Evolutionary conservation across 1,140 invertebrate genomes (phyloP).

Genomic region (Theocolax elegans): DNA sequence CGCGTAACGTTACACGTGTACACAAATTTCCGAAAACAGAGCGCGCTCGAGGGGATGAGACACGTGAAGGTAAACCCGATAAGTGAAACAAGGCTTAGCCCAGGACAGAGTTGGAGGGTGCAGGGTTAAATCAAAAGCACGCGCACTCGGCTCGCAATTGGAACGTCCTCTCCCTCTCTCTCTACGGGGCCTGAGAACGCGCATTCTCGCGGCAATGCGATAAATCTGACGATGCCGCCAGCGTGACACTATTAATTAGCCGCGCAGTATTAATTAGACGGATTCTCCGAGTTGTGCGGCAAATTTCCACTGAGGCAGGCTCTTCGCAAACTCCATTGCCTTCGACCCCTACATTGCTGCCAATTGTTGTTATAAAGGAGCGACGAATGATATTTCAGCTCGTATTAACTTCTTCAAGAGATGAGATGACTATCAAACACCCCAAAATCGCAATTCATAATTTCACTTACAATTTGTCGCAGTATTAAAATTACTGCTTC

Average conservation of each 20-base stretch:
- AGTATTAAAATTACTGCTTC: too few species aligned
- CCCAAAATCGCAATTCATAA: too few species aligned
- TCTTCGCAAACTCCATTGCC: background rate
- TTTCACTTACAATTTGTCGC: too few species aligned
- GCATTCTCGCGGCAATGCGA: conserved; percentile 13
- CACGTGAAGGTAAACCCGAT: background rate
- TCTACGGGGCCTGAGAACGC: background rate
- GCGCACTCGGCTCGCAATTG: background rate
- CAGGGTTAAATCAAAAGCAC: conserved; percentile 25
- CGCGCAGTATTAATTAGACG: conserved; percentile 35
- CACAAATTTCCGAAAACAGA: conserved; percentile 29
- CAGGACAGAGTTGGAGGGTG: background rate
- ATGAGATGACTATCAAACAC: too few species aligned
- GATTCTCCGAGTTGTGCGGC: conserved; percentile 7
- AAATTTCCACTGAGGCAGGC: too few species aligned
- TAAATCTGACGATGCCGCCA: conserved; percentile 30
- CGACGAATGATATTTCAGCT: too few species aligned
- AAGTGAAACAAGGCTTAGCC: background rate
- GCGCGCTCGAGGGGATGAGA: background rate
- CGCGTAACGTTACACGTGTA: background rate
- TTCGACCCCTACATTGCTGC: background rate
- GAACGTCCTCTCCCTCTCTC: background rate
- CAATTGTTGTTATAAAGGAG: conserved; percentile 24
- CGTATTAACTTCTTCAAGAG: too few species aligned
- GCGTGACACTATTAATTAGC: conserved; percentile 34